Base-by-base conservation (phyloP, 1,140 invertebrate species). In the Cotesia typhae region DNA sequence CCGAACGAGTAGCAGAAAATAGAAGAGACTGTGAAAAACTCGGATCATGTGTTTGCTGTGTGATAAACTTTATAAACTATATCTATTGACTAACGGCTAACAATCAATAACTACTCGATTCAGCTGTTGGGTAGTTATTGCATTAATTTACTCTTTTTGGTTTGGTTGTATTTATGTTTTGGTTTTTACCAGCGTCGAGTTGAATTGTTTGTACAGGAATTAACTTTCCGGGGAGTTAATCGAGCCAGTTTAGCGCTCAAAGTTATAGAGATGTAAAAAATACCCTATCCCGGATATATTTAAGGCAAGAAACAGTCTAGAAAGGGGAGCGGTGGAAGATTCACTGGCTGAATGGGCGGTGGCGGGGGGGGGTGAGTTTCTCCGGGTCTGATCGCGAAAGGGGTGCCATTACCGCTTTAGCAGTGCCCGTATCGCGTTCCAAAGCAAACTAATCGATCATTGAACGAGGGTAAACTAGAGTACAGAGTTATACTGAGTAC, bases 371-470 rank as follows among this genome's bases (percentile, higher is more conserved):
- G 2, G 6, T 9, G 41, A 28, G 1, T 28, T 28, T 28, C 28
- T 65, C 47, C 7, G 2, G 12, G 47, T 51, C 7, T 51, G 47
- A n/a, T 17, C n/a, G 53, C 52, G 12, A 17, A 7, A 35, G 35
- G 61, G 37, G 59, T 59, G 52, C 51, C 51, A 70, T 70, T 55
- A 70, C 63, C 36, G 14, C 51, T 66, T 51, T 14, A 17, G 20
- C 51, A 51, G 28, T 68, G 67, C 73, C 72, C 74, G 77, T 79
- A 82, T 82, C 77, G 75, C 70, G 70, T 71, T 75, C 73, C 72
- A 79, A 80, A 73, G 75, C 73, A 75, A 77, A 79, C 76, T 68
- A 78, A 76, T 77, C 77, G 77, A 78, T 78, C 68, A 57, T 57
- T 57, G 36, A 59, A 68, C 6, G 20, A 36, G 28, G 12, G 37